phyloP scores from a whole-genome alignment of 2,113 vertebrate genomes.

The Castor canadensis region DNA sequence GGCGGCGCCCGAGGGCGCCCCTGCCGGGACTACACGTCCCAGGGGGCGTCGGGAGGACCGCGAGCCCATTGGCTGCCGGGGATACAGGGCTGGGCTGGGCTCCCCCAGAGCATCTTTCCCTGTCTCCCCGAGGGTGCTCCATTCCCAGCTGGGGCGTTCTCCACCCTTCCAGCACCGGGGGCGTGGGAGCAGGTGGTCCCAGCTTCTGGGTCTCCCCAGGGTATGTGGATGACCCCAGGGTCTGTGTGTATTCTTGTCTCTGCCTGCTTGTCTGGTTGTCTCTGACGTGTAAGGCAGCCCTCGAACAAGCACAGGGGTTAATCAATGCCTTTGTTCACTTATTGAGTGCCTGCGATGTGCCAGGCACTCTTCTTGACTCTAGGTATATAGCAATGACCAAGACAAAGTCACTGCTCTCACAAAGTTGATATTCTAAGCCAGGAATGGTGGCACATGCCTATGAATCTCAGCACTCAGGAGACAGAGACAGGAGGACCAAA shows the following conservation, averaged over 20 bases:
- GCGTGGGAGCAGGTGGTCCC: not conserved
- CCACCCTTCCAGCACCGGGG: slow-evolving; percentile 79
- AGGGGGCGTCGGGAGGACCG: slow-evolving; percentile 66
- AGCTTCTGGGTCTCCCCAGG: not conserved
- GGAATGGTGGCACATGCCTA: not conserved
- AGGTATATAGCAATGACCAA: not conserved
- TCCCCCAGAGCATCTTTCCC: slow-evolving; percentile 59
- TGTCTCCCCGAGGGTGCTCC: slow-evolving; percentile 45
- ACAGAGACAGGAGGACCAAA: not conserved
- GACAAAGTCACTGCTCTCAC: not conserved
- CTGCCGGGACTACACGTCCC: slow-evolving; percentile 74
- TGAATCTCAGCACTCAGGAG: not conserved
- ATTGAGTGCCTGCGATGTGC: not conserved
- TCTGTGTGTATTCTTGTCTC: not conserved
- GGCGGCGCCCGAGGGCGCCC: slow-evolving; percentile 61
- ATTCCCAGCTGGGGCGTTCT: slow-evolving; percentile 75
- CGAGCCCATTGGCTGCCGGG: slow-evolving; percentile 65
- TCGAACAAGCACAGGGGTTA: not conserved
- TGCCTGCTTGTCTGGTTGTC: not conserved
- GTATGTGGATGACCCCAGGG: not conserved
- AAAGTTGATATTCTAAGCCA: not conserved
- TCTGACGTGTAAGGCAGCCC: not conserved
- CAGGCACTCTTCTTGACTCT: not conserved
- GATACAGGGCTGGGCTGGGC: slow-evolving; percentile 66
- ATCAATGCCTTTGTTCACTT: slow-evolving; percentile 43